These are phyloP conservation scores for Bungarus multicinctus DNA, from an alignment of 2,113 vertebrate species.

Conservation along the genomic window DNA sequence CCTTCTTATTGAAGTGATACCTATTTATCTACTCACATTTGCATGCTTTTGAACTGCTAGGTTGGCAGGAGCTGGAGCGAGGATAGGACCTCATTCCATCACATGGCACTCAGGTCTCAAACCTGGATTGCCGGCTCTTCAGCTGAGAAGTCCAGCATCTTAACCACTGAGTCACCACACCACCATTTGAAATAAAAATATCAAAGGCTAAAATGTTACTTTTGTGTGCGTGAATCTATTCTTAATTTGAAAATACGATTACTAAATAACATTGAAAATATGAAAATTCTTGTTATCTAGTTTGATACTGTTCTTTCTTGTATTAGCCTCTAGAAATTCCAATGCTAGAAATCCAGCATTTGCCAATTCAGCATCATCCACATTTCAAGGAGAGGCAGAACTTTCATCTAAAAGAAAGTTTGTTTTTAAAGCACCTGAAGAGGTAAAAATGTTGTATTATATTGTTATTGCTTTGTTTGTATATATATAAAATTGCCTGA, in stretches of 20 bases:
- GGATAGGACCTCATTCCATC: background rate
- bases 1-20: background rate
- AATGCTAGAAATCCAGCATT: background rate
- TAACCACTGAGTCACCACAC: no score
- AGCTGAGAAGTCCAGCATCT: background rate
- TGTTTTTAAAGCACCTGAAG: conserved; percentile 76
- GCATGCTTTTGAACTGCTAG: background rate
- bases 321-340: conserved; percentile 50
- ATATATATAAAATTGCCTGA: background rate
- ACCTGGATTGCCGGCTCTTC: background rate
- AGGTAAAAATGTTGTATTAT: conserved; percentile 56
- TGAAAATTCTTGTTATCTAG: fast-evolving
- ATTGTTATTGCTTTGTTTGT: background rate
- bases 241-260: background rate
- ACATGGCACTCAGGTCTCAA: background rate
- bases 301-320: background rate
- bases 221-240: background rate
- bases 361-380: conserved; percentile 42
- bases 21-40: background rate
- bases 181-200: background rate
- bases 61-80: background rate
- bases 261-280: background rate
- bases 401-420: conserved; percentile 60
- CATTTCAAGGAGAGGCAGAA: conserved; percentile 64
- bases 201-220: background rate